phyloP scores from a whole-genome alignment of 2,797 vertebrate species.

The Liasis olivaceus region DNA sequence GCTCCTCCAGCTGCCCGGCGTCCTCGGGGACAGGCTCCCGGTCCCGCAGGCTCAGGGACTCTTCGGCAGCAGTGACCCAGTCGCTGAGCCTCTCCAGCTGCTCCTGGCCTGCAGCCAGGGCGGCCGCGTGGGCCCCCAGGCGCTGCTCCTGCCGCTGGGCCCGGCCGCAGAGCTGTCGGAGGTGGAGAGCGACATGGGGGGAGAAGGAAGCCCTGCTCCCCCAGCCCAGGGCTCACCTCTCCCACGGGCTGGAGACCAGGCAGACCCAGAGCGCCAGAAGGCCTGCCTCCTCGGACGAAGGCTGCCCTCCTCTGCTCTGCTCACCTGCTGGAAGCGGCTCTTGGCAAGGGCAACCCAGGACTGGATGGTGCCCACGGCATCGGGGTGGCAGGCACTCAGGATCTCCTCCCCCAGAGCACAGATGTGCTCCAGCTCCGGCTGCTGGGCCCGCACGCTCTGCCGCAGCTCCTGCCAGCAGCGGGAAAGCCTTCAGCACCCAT shows the following conservation, averaged over 20 bases:
- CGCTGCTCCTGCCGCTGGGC: constrained; percentile 82
- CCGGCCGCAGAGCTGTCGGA: constrained; percentile 82
- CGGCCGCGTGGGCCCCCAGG: constrained; percentile 70
- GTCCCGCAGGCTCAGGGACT: constrained; percentile 80
- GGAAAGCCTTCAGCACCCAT: fast-evolving
- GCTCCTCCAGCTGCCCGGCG: constrained; percentile 76
- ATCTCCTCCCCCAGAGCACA: constrained; percentile 83
- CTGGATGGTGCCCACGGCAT: constrained; percentile 84
- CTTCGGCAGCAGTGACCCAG: constrained; percentile 86
- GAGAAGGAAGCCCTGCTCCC: neutral
- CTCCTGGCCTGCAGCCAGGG: constrained; percentile 76
- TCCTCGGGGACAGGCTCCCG: constrained; percentile 79
- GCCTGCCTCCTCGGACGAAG: too few relatives aligned
- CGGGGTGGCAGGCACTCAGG: constrained; percentile 82
- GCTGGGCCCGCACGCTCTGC: constrained; percentile 75
- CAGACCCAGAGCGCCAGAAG: neutral
- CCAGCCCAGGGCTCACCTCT: fast-evolving
- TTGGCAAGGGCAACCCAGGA: constrained; percentile 87
- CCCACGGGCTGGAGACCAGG: neutral
- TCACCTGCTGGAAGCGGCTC: constrained; percentile 87
- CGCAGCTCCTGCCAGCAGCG: constrained; percentile 76
- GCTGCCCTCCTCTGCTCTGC: neutral
- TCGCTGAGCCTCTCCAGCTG: constrained; percentile 78
- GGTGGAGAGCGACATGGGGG: neutral
- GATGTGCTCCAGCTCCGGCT: constrained; percentile 81